Evolutionary conservation across 1,140 invertebrate species (phyloP).

Genomic region (Popillia japonica): DNA sequence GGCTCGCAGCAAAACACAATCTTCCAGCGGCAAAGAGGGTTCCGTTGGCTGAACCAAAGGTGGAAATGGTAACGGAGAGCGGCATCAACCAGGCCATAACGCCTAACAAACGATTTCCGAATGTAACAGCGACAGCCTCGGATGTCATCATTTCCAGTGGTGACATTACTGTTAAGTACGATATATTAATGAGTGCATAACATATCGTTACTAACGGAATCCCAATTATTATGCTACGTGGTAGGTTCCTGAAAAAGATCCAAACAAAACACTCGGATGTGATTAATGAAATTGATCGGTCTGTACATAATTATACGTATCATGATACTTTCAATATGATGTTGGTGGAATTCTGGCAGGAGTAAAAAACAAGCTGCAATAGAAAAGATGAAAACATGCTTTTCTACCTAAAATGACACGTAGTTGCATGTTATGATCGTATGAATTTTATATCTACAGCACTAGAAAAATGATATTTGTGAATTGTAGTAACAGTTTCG

Average conservation of each 20-base stretch:
- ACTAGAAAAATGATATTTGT: no score
- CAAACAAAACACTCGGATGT: slow-evolving; percentile 29
- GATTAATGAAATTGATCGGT: slow-evolving; percentile 1
- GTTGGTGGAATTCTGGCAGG: not conserved
- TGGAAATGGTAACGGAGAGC: slow-evolving; percentile 93
- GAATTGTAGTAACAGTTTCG: no score
- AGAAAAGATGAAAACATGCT: not conserved
- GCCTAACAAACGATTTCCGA: slow-evolving; percentile 85
- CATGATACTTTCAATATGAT: not conserved
- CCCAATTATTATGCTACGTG: slow-evolving; percentile 94
- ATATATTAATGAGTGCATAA: slow-evolving; percentile 95
- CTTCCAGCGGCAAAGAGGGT: slow-evolving; percentile 91
- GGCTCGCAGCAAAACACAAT: slow-evolving; percentile 93
- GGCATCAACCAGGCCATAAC: slow-evolving; percentile 93
- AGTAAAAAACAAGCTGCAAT: not conserved
- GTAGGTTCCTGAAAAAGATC: slow-evolving; percentile 79
- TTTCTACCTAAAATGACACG: no score
- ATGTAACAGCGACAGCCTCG: slow-evolving; percentile 95
- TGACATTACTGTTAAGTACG: slow-evolving; percentile 96
- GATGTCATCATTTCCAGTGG: slow-evolving; percentile 93
- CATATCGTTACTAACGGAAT: slow-evolving; percentile 95
- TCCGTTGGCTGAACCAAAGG: slow-evolving; percentile 96
- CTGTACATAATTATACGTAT: not conserved
- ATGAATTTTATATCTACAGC: no score
- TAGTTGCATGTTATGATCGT: no score